A percentile compares a stretch with the other conserved stretches of the same genome.
Conservation (phyloP, 1,140 invertebrate species). For the Atta colombica region DNA sequence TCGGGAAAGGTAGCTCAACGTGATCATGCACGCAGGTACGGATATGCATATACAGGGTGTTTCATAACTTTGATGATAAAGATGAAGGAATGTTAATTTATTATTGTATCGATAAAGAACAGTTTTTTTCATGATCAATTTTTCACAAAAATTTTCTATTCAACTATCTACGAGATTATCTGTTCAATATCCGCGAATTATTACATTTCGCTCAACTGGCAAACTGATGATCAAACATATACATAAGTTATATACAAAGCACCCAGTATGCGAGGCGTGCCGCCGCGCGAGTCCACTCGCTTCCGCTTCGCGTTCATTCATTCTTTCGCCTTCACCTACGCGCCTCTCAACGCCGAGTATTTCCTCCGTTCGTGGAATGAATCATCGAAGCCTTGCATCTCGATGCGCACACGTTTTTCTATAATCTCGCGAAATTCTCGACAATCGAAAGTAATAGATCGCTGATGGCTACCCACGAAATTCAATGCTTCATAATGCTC, state of each 20-base stretch:
- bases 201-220: background rate
- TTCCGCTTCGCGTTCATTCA: conserved; percentile 76
- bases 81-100: background rate
- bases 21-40: conserved; percentile 62
- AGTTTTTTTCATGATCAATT: background rate
- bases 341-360: conserved; percentile 56
- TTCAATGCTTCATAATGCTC: background rate
- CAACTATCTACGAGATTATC: background rate
- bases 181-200: background rate
- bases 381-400: conserved; percentile 63
- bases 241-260: background rate
- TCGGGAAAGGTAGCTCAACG: conserved; percentile 69
- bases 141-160: background rate
- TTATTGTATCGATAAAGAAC: background rate
- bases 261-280: conserved; percentile 43
- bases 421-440: conserved; percentile 14
- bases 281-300: conserved; percentile 59
- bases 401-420: conserved; percentile 6
- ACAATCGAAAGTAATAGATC: conserved; percentile 2
- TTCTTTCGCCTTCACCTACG: conserved; percentile 70
- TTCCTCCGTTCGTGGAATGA: conserved; percentile 70
- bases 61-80: conserved; percentile 4
- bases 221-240: too few relatives aligned
- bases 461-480: conserved; percentile 4
- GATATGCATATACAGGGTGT: conserved; percentile 52